Conservation (phyloP, 2,888 invertebrate species). For the Pherbina coryleti region DNA sequence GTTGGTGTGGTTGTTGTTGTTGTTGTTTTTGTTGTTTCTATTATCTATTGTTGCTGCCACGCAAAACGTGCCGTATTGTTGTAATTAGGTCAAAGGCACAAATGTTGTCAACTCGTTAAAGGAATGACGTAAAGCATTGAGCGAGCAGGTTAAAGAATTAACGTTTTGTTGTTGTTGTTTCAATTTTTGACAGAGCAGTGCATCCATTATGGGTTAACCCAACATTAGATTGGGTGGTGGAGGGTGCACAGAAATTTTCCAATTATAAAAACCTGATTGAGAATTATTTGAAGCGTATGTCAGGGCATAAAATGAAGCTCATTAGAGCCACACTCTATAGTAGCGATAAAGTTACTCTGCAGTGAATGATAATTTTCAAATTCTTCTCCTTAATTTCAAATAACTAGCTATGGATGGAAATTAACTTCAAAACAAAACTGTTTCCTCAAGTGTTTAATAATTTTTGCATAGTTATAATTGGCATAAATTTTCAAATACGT, state of each 20-base stretch:
- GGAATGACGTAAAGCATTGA: slow-evolving; percentile 12
- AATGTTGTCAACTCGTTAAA: slow-evolving; percentile 14
- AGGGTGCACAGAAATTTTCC: background rate
- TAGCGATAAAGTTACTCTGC: background rate
- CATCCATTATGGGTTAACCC: background rate
- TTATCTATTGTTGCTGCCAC: background rate
- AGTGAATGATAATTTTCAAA: background rate
- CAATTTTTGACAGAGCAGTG: background rate
- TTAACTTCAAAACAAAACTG: too few species aligned
- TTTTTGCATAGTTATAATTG: too few species aligned
- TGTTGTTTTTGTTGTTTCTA: background rate
- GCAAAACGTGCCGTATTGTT: slow-evolving; percentile 17
- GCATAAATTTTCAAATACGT: too few species aligned
- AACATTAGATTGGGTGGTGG: background rate
- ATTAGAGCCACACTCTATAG: background rate
- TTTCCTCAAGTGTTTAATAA: too few species aligned
- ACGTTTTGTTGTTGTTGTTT: background rate
- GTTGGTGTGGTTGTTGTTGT: background rate
- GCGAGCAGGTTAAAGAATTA: background rate
- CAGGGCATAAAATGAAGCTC: slow-evolving; percentile 1
- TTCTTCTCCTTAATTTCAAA: too few species aligned
- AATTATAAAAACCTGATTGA: background rate
- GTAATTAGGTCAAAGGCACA: slow-evolving; percentile 29
- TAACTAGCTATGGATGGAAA: too few species aligned
- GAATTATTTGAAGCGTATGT: slow-evolving; percentile 16